Conservation (phyloP, 2,113 vertebrate genomes). For the Oreochromis tanganicae region DNA sequence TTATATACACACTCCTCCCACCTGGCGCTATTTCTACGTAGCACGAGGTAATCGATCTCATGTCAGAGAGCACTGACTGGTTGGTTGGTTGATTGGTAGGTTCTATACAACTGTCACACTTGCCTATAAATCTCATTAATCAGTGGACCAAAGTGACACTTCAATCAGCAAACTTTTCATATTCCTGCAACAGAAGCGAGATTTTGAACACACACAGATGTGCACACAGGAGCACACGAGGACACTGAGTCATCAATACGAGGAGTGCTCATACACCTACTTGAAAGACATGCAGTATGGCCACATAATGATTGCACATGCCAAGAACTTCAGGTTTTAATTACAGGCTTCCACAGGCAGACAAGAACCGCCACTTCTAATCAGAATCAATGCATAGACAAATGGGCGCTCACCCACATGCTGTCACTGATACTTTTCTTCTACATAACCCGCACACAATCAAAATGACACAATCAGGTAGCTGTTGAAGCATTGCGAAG, state of each 20-base stretch:
- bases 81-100: background rate
- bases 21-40: background rate
- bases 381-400: constrained; percentile 12
- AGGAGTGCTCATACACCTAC: background rate
- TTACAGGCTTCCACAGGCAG: constrained; percentile 26
- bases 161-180: constrained; percentile 12
- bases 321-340: constrained; percentile 29
- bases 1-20: background rate
- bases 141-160: background rate
- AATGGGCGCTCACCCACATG: constrained; percentile 6
- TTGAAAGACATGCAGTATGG: background rate
- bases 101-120: background rate
- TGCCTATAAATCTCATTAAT: constrained; percentile 16
- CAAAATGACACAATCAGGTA: constrained; percentile 22
- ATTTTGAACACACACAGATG: background rate
- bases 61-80: background rate
- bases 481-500: background rate
- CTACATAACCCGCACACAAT: constrained; percentile 2
- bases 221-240: background rate
- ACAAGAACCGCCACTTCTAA: constrained; percentile 32
- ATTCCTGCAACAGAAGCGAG: background rate
- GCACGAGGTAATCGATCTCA: background rate
- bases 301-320: background rate
- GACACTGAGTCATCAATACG: background rate
- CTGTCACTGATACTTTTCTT: constrained; percentile 10